A percentile compares a stretch with the other conserved stretches of the same genome.
These are phyloP conservation scores for Salvelinus namaycush DNA, from an alignment of 2,113 vertebrate genomes.

Conservation along the genomic window DNA sequence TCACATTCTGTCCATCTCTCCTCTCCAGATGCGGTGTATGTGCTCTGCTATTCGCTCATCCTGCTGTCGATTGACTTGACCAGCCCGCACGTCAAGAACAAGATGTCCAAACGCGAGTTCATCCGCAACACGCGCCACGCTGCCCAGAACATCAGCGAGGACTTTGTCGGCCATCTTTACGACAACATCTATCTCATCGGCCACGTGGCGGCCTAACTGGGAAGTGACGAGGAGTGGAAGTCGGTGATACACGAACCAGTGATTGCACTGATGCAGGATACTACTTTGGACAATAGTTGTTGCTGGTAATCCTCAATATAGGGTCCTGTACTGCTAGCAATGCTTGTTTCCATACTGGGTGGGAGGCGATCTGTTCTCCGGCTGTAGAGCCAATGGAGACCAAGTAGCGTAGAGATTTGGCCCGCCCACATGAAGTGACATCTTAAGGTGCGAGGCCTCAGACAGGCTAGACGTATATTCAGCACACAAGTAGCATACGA, in stretches of 20 bases:
- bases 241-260: neutral
- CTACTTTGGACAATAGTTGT: slow-evolving; percentile 6
- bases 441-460: neutral
- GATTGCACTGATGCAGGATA: slow-evolving; percentile 6
- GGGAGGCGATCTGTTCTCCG: neutral
- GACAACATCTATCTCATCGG: slow-evolving; percentile 99
- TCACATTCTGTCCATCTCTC: slow-evolving; percentile 12
- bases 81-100: slow-evolving; percentile 98
- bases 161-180: slow-evolving; percentile 98
- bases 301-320: neutral
- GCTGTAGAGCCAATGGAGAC: neutral
- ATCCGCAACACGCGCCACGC: slow-evolving; percentile 96
- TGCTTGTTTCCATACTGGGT: neutral
- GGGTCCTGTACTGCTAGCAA: neutral
- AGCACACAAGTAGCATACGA: slow-evolving; percentile 16
- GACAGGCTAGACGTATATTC: neutral
- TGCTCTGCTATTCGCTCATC: slow-evolving; percentile 98
- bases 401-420: neutral
- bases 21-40: slow-evolving; percentile 91
- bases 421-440: neutral
- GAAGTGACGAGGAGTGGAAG: slow-evolving; percentile 8
- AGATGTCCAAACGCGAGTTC: slow-evolving; percentile 99
- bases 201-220: slow-evolving; percentile 91
- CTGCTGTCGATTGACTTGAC: slow-evolving; percentile 97
- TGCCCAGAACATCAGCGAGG: slow-evolving; percentile 95